Evolutionary conservation across 2,888 invertebrate genomes (phyloP), one percentile per base, ranked within the genome.

Genomic region (Latrodectus elegans): DNA sequence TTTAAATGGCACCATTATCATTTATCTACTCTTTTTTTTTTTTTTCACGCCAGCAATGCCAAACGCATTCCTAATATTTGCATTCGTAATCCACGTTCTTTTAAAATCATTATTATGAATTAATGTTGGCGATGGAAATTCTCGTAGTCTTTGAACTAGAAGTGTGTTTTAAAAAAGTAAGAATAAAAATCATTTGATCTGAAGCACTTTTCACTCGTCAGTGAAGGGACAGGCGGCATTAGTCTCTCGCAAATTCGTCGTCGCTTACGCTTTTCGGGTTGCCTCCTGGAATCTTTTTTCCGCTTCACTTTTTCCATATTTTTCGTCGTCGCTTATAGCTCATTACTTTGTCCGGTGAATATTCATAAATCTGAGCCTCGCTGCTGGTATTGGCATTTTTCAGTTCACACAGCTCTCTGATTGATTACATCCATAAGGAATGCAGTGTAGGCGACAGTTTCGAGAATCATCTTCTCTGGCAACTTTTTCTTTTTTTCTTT

Each of bases 351-450:
- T 64, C 38, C 60, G 22, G 70, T 83, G 83, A 70, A 83, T 83
- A 83, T 83, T 83, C 83, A 83, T 83, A 83, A 83, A 83, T 83
- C 76, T 60, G 76, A 55, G 17, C 26, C 17, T 65, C 71, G 17
- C 74, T 22, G 70, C 60, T 83, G 83, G 26, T 83, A 83, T 83
- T 83, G 83, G 83, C 83, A 76, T 76, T 83, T 83, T 76, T 70
- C 68, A 76, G 74, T 60, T 55, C 22, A n/a, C 8, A 22, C 49
- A 15, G 71, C 38, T 17, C 53, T n/a, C 53, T 81, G 81, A 81
- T 81, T 60, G 81, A 81, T 81, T 17, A 73, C 14, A 26, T 8
- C 68, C 64, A 26, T 60, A 55, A 74, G 74, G 51, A 51, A n/a
- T 38, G 73, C 17, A n/a, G 15, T 10, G 73, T 52, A 52, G 60